A percentile compares a stretch with the other conserved stretches of the same genome.
Evolutionary conservation across 2,888 invertebrate species (phyloP).

Genomic region (Tubulanus polymorphus): DNA sequence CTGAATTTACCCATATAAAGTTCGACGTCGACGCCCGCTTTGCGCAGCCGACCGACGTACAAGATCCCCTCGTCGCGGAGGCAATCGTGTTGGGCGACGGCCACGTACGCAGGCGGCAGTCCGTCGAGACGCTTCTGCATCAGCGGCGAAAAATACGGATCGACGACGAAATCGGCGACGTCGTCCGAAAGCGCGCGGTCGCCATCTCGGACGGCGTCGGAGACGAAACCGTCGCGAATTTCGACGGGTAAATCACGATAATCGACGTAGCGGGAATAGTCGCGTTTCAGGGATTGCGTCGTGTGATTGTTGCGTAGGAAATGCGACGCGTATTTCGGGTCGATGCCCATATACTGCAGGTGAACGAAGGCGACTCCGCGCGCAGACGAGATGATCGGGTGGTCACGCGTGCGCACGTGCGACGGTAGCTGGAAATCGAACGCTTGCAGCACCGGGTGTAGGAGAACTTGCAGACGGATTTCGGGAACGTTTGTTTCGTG

Average conservation of each 20-base stretch:
- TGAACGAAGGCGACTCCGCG: too few relatives aligned
- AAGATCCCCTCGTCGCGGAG: slow-evolving; percentile 8
- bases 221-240: too few relatives aligned
- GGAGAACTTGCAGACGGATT: slow-evolving; percentile 30
- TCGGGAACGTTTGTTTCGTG: slow-evolving; percentile 1
- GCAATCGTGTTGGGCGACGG: slow-evolving; percentile 4
- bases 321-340: neutral
- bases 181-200: neutral
- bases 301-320: slow-evolving; percentile 7
- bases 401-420: slow-evolving; percentile 10
- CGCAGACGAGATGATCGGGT: slow-evolving; percentile 1
- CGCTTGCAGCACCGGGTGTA: slow-evolving; percentile 42
- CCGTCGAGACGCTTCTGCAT: slow-evolving; percentile 1
- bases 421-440: slow-evolving; percentile 32
- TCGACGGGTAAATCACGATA: neutral
- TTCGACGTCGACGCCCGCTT: too few relatives aligned
- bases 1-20: too few relatives aligned
- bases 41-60: neutral
- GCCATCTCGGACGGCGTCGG: neutral
- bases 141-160: slow-evolving; percentile 4
- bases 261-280: neutral
- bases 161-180: slow-evolving; percentile 2
- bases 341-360: neutral
- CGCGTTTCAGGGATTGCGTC: neutral
- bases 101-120: slow-evolving; percentile 1